Base-by-base conservation (phyloP, 92 coral and sea anemone species). In the Umimayanthus kanabou region DNA sequence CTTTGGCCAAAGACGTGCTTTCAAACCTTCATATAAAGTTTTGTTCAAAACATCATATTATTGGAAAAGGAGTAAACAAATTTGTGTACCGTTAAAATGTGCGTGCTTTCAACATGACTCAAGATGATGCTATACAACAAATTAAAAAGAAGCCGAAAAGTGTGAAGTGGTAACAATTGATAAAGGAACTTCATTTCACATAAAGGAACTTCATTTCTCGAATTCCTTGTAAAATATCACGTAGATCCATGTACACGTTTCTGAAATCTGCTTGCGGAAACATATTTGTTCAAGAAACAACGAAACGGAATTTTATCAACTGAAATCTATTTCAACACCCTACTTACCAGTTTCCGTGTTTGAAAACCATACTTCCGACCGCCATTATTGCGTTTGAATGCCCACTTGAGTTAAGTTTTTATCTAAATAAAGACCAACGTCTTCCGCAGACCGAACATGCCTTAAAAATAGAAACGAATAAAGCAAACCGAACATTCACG, bases 281-380 rank as follows among this genome's bases (percentile, higher is more conserved):
- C 42, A 70, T 39, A 25, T 75, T 72, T 70, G 47, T 55, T 72
- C 50, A 33, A n/a, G 25, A 74, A 76, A 85, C 82, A 61, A 74
- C 73, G 70, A 43, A 18, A 85, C 33, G n/a, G 76, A 13, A 85
- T 45, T 74, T 85, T 53, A 64, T 57, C 80, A 75, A 13, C 61
- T 74, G 18, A 75, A 75, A 74, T 83, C 88, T 74, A n/a, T 74
- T 85, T 85, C 88, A 85, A 85, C 88, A 74, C 71, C 77, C 78
- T 29, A 53, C 88, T 88, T 53, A 72, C 65, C 40, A 30, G 47
- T 25, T 74, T 73, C 82, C 76, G 71, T 73, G 39, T 82, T 78
- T 57, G 76, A 45, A 79, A 77, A 39, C 16, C 49, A 33, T 28
- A 85, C 53, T 75, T 74, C 88, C 81, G 80, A 69, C 50, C 53